Evolutionary conservation across 2,888 invertebrate genomes (phyloP).

Genomic region (Limnephilus marmoratus): DNA sequence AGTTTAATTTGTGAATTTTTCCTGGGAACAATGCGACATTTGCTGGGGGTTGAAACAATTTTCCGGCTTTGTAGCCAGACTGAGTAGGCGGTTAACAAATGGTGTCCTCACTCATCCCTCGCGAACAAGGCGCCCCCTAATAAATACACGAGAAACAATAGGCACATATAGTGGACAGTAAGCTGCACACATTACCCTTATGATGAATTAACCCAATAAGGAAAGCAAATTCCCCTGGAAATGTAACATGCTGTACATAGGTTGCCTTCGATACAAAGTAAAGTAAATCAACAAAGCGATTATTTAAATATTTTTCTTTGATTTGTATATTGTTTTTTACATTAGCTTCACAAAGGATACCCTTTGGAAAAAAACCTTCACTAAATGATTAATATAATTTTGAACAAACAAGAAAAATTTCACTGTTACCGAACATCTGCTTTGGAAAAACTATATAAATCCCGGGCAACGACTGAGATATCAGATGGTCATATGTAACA

Average conservation of each 20-base stretch:
- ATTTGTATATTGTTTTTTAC: neutral
- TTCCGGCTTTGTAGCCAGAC: constrained; percentile 27
- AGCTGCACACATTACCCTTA: neutral
- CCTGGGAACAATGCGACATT: neutral
- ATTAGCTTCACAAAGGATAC: too few species aligned
- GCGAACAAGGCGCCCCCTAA: constrained; percentile 16
- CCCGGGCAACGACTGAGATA: too few species aligned
- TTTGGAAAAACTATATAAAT: too few species aligned
- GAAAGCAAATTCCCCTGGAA: neutral
- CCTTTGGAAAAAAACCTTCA: too few species aligned
- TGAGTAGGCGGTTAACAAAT: constrained; percentile 54
- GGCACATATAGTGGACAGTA: neutral
- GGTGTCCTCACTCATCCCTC: constrained; percentile 38
- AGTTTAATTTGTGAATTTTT: too few species aligned
- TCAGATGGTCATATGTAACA: too few species aligned
- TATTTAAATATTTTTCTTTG: neutral
- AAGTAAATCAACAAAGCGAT: neutral
- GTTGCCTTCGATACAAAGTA: neutral
- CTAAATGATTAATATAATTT: too few species aligned
- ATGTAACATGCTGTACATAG: neutral
- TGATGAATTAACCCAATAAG: neutral
- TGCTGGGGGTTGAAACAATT: neutral
- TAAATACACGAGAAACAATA: neutral
- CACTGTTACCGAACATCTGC: too few species aligned
- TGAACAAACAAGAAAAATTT: too few species aligned